Percentiles rank a stretch among this genome's conserved stretches.
phyloP scores from a whole-genome alignment of 2,113 vertebrate genomes.

The Trematomus loennbergii region DNA sequence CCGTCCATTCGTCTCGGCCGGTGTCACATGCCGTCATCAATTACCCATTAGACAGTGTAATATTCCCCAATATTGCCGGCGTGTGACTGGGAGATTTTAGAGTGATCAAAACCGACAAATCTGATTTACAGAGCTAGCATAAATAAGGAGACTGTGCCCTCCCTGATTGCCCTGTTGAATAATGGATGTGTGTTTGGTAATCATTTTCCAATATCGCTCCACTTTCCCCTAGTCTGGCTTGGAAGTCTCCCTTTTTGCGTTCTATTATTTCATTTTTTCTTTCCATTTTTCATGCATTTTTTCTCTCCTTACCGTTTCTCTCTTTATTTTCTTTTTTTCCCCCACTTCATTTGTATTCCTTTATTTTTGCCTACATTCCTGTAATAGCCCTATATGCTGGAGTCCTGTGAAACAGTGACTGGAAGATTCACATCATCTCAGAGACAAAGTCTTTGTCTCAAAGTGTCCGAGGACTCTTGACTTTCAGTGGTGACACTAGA shows the following conservation, averaged over 20 bases:
- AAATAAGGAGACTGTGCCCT: slow-evolving; percentile 83
- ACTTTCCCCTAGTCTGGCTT: slow-evolving; percentile 54
- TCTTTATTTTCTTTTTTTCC: neutral
- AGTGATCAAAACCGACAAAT: slow-evolving; percentile 87
- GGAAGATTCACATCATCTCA: neutral
- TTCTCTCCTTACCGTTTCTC: too few relatives aligned
- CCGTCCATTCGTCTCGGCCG: slow-evolving; percentile 69
- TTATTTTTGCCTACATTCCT: neutral
- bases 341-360: neutral
- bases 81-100: slow-evolving; percentile 81
- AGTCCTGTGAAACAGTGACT: slow-evolving; percentile 28
- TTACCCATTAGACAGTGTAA: slow-evolving; percentile 84
- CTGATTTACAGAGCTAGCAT: slow-evolving; percentile 83
- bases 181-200: slow-evolving; percentile 85
- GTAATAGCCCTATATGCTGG: slow-evolving; percentile 14
- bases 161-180: slow-evolving; percentile 84
- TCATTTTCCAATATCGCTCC: slow-evolving; percentile 83
- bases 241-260: slow-evolving; percentile 27
- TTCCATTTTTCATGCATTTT: neutral
- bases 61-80: slow-evolving; percentile 82
- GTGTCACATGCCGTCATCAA: slow-evolving; percentile 82
- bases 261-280: neutral
- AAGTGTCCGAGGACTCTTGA: slow-evolving; percentile 14
- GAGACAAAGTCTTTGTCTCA: neutral
- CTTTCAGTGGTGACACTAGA: slow-evolving; percentile 17